Percentiles rank a stretch among this genome's conserved stretches.
These are phyloP conservation scores for Arctocebus calabarensis DNA, from an alignment of 2,797 vertebrate species.

Conservation along the genomic window DNA sequence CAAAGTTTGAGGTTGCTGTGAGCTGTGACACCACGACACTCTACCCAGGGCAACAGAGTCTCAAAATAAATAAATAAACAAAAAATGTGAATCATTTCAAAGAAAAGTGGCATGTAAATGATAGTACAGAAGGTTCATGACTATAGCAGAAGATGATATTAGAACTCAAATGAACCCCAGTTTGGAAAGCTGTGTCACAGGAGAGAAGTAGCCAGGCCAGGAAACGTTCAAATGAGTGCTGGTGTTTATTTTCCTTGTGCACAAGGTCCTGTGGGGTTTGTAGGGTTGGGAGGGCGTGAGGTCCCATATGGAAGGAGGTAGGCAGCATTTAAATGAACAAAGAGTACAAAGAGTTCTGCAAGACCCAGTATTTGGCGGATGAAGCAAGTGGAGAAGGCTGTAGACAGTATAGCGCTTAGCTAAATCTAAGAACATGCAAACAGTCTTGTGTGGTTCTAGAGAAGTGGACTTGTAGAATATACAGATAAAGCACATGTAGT, in stretches of 20 bases:
- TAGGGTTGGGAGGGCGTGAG: not conserved
- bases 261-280: not conserved
- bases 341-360: not conserved
- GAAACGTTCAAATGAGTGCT: not conserved
- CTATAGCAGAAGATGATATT: not conserved
- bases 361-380: fast-evolving
- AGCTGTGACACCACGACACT: too few relatives aligned
- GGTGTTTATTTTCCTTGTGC: not conserved
- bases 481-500: not conserved
- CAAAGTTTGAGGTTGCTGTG: too few relatives aligned
- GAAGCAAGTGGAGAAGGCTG: too few relatives aligned
- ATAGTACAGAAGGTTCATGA: not conserved
- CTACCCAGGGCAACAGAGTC: too few relatives aligned
- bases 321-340: not conserved
- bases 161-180: not conserved
- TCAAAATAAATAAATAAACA: too few relatives aligned
- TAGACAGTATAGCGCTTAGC: not conserved
- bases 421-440: not conserved
- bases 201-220: not conserved
- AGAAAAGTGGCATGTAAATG: not conserved
- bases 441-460: not conserved
- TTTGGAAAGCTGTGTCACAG: not conserved
- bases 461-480: too few relatives aligned
- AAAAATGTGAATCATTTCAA: not conserved
- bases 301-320: not conserved